Evolutionary conservation across 2,888 invertebrate species (phyloP), one percentile per base, ranked within the genome.

Genomic region (Parapristionchus giblindavisi): DNA sequence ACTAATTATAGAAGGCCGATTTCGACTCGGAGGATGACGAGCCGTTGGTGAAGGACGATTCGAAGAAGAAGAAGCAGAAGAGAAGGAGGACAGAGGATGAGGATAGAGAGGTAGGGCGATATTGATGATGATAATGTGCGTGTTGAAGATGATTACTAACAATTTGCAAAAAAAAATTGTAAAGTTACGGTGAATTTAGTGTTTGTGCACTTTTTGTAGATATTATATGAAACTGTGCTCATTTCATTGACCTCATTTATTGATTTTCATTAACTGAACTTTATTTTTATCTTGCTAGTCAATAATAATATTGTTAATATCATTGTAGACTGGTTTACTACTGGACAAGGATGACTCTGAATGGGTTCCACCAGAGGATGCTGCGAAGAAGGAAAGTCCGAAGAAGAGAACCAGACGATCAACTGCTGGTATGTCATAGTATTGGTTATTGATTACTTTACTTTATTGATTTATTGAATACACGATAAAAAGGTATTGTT

Each of bases 11-110:
- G n/a, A n/a, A n/a, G n/a, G n/a, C n/a, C n/a, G n/a, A n/a, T n/a
- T 68, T 68, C 68, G 68, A 68, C 24, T 52, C 68, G 32, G 68
- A 68, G 6, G 68, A 68, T 27, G 68, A 68, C 24, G 32, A 52
- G 68, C 68, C 68, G 0, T 29, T 68, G 68, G 40, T 51, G 14
- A 27, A n/a, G n/a, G n/a, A n/a, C n/a, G n/a, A 38, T 21, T 17
- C 40, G 36, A n/a, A 21, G 61, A 38, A 5, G 24, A 38, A 29
- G 32, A 21, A 70, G 43, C 52, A 70, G 52, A 70, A 54, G 70
- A 70, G 32, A 38, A 52, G 27, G 34, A 38, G 38, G 54, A 70
- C 54, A 32, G 43, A 58, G 6, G 71, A 71, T n/a, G 68, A 52
- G 2, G 68, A 51, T 52, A 11, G 51, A 2, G 68, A 68, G 68